Evolutionary conservation across 1,140 invertebrate species (phyloP), one percentile per base, ranked within the genome.

Genomic region (Periplaneta americana): DNA sequence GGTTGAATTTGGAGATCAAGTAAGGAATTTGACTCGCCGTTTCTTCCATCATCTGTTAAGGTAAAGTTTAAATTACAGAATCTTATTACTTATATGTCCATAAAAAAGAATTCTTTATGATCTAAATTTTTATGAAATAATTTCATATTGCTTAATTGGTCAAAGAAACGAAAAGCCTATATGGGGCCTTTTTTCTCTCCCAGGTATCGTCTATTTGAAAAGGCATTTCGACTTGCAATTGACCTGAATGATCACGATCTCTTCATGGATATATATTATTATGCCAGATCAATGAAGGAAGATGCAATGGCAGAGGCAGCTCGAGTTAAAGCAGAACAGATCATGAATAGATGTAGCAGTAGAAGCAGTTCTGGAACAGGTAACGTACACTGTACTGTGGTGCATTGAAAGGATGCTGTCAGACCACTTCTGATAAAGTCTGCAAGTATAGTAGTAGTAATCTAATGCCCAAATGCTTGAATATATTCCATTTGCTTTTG

Each of bases 251-350:
- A 95, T 86, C 93, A 94, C 85, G 95, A 96, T 88, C 90, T 96
- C 48, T 96, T 96, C 85, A 92, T 95, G 92, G 96, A 97, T 88
- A 91, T 97, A 66, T 93, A 96, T 86, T 95, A 94, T 88, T 93
- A 95, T 82, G 95, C 96, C 35, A 88, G 92, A 81, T 90, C 92
- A 80, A 90, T 92, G 81, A 92, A 92, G 32, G 92, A 94, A 83
- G 89, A 88, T 18, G 92, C 93, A 83, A 91, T 97, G 85, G 94
- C 95, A 1, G 90, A 90, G 35, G 95, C 95, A 48, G 95, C 96
- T 1, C 91, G 92, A 84, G 90, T 92, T 80, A 95, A 94, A 85
- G 95, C 95, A 9, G 91, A 93, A 74, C 91, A 93, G 83, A 90
- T 93, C 81, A 85, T 93, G 87, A 90, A 85, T 91, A 91, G 81